Evolutionary conservation across 2,888 invertebrate genomes (phyloP).

Genomic region (Diarsia brunnea): DNA sequence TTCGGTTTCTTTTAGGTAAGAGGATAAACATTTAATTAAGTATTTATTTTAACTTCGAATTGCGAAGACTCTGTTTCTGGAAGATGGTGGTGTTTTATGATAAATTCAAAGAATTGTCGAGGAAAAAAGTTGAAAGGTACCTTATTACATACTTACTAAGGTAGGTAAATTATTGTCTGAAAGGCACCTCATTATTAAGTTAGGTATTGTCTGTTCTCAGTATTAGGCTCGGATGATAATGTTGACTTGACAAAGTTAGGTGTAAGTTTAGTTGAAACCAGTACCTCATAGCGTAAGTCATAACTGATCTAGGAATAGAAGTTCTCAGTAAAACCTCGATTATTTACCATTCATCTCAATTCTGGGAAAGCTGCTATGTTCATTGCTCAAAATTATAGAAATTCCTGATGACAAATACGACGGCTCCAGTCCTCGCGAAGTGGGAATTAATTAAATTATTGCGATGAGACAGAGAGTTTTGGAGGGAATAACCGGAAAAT

Average conservation of each 20-base stretch:
- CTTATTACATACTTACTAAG: not conserved
- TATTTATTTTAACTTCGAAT: not conserved
- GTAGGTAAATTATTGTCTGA: not conserved
- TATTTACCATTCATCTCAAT: conserved; percentile 22
- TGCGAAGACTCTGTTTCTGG: not conserved
- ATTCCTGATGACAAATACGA: conserved; percentile 3
- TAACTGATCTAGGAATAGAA: not conserved
- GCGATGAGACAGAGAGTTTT: not conserved
- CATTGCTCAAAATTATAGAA: not conserved
- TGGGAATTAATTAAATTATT: not conserved
- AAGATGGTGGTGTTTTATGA: not conserved
- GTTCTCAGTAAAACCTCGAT: not conserved
- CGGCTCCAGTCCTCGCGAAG: not conserved
- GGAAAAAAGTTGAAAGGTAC: not conserved
- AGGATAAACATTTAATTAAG: conserved; percentile 4
- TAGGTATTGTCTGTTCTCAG: not conserved
- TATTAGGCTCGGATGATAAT: not conserved
- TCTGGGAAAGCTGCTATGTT: conserved; percentile 7
- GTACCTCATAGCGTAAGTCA: not conserved
- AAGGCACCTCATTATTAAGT: not conserved
- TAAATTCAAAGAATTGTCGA: not conserved
- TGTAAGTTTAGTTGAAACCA: not conserved
- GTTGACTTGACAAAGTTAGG: conserved; percentile 1
- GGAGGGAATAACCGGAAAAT: not conserved
- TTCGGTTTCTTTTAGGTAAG: conserved; percentile 15